Percentiles rank a stretch among this genome's conserved stretches.
Evolutionary conservation across 2,888 invertebrate species (phyloP).

Genomic region (Drepana falcataria): DNA sequence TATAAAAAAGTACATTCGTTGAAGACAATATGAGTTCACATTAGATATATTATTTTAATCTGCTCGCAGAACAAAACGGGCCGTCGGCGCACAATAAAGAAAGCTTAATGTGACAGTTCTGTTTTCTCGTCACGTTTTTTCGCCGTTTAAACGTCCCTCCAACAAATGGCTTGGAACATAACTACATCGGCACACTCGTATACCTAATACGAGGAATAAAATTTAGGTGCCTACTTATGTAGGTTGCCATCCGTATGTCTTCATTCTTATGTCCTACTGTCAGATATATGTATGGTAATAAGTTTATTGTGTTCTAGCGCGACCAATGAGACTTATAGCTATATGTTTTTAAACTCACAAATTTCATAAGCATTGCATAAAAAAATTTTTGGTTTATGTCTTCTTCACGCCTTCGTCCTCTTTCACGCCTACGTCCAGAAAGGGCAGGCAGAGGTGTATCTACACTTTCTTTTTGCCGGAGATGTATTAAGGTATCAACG

Average conservation of each 20-base stretch:
- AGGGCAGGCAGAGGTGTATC: no score
- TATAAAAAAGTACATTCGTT: no score
- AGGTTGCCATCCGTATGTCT: background rate
- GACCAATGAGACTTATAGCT: constrained; percentile 5
- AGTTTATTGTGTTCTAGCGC: constrained; percentile 1
- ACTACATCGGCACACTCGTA: constrained; percentile 48
- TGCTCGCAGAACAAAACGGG: constrained; percentile 53
- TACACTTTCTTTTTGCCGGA: no score
- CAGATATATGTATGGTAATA: background rate
- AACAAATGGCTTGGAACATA: constrained; percentile 63
- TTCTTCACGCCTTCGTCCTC: no score
- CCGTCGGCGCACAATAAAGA: constrained; percentile 57
- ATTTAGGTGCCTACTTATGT: constrained; percentile 22
- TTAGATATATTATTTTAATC: constrained; percentile 63
- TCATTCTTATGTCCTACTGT: background rate
- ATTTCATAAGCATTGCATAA: no score
- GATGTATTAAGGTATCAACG: no score
- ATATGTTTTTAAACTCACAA: background rate
- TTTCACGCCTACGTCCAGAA: no score
- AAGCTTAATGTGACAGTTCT: constrained; percentile 60
- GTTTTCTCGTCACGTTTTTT: constrained; percentile 73
- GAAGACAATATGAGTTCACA: constrained; percentile 7
- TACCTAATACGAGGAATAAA: constrained; percentile 41
- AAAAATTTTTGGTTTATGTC: no score
- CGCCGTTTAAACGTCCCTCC: constrained; percentile 63